Evolutionary conservation across 2,797 vertebrate genomes (phyloP), one percentile per base, ranked within the genome.

Genomic region (Glyptemys insculpta): DNA sequence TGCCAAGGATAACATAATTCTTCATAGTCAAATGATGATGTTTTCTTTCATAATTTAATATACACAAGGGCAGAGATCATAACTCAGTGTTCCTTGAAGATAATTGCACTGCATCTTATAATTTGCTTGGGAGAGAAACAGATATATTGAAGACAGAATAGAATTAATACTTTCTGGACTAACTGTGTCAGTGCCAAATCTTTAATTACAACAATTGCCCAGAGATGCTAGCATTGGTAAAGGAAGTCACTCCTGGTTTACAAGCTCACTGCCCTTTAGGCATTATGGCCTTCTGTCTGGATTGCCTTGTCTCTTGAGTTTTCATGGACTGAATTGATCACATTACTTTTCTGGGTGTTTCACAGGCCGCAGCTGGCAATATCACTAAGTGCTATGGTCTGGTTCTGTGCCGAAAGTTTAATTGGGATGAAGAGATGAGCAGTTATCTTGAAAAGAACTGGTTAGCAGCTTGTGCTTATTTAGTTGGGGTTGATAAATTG

Each of bases 151-250:
- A 68, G 41, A 62, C 79, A 65, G 29, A 87, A 86, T 83, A 81
- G 93, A 91, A 50, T 81, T 85, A 29, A 88, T 37, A 86, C 44
- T 91, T 81, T 93, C 68, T 94, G 84, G 44, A 83, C 56, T 52
- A 79, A 85, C 47, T 86, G 93, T 52, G 85, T 62, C 65, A 85
- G 44, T 86, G 80, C 57, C 79, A 91, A 93, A 91, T 79, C 68
- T 86, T 93, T 86, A 92, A 96, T 95, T 93, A 76, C 74, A 87
- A 54, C 76, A 87, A 84, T 88, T 85, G 85, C 89, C 85, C 79
- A 59, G 37, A 23, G 52, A 94, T 83, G 76, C 74, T 52, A 31
- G 59, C 29, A 6, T 86, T 85, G n/a, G 87, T 44, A 53, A 85
- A 91, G 72, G 41, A 90, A 53, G 37, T 79, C 79, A 93, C 89